Percentiles rank a stretch among this genome's conserved stretches.
Evolutionary conservation across 1,140 invertebrate species (phyloP).

Genomic region (Platorchestia sp.): DNA sequence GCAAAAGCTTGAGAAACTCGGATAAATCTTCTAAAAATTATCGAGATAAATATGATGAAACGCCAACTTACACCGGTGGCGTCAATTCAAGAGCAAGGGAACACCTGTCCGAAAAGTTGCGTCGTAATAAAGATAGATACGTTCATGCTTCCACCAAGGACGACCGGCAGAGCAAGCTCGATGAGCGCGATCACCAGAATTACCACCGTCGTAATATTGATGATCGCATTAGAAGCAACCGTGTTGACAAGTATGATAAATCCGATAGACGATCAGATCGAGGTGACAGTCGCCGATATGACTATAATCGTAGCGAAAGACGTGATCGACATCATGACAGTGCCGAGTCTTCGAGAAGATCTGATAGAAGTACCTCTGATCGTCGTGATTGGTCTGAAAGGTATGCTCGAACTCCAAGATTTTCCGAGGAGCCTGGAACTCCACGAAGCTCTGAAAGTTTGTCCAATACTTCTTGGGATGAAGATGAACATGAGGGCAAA

Average conservation of each 20-base stretch:
- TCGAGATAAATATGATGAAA: constrained; percentile 84
- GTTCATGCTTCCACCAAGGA: constrained; percentile 75
- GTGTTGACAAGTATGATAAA: constrained; percentile 68
- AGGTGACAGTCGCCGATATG: constrained; percentile 58
- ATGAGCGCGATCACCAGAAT: constrained; percentile 69
- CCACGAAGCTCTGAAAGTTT: constrained; percentile 63
- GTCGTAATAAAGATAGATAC: constrained; percentile 71
- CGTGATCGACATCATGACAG: constrained; percentile 68
- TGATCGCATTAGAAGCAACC: constrained; percentile 60
- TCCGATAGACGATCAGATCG: constrained; percentile 67
- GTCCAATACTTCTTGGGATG: constrained; percentile 79
- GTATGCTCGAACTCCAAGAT: constrained; percentile 61
- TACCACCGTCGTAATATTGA: constrained; percentile 33
- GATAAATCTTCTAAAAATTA: constrained; percentile 76
- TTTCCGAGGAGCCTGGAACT: constrained; percentile 67
- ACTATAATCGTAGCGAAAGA: constrained; percentile 35
- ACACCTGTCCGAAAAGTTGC: constrained; percentile 78
- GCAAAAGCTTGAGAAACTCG: not conserved
- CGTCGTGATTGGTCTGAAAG: constrained; percentile 63
- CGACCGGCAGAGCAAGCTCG: constrained; percentile 68
- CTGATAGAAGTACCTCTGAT: constrained; percentile 53
- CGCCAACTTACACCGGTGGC: constrained; percentile 93
- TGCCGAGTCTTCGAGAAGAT: constrained; percentile 60
- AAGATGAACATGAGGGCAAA: constrained; percentile 76
- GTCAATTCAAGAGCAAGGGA: constrained; percentile 84